Conservation (phyloP, 2,888 invertebrate genomes). For the Stratiomys singularior region DNA sequence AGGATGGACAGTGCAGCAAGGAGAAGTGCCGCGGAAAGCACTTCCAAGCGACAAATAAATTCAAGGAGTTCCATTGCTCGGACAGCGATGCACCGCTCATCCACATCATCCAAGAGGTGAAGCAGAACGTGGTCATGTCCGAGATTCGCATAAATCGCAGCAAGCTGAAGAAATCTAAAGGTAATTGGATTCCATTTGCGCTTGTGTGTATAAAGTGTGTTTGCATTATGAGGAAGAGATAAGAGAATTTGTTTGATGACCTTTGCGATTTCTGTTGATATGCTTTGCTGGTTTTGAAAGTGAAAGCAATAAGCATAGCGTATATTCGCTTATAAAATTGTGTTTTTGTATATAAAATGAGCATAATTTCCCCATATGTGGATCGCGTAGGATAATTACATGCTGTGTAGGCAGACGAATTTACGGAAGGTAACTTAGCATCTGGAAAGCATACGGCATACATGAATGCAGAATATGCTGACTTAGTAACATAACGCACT, state of each 20-base stretch:
- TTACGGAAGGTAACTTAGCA: too few relatives aligned
- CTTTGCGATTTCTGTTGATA: not conserved
- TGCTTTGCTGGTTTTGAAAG: not conserved
- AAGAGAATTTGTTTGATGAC: conserved; percentile 5
- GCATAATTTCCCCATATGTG: too few relatives aligned
- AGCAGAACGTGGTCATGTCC: conserved; percentile 62
- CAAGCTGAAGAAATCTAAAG: conserved; percentile 45
- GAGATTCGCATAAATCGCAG: conserved; percentile 61
- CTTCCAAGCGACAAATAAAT: conserved; percentile 29
- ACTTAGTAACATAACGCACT: too few relatives aligned
- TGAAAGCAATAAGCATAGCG: not conserved
- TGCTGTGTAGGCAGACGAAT: too few relatives aligned
- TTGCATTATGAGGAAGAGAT: conserved; percentile 14
- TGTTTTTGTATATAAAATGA: too few relatives aligned
- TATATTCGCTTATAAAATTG: not conserved
- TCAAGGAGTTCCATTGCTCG: conserved; percentile 41
- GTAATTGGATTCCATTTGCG: conserved; percentile 1
- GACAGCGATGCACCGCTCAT: conserved; percentile 59
- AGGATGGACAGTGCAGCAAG: conserved; percentile 23
- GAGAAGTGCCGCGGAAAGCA: conserved; percentile 22
- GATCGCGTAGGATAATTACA: too few relatives aligned
- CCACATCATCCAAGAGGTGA: conserved; percentile 64
- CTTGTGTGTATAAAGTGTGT: not conserved
- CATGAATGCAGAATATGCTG: too few relatives aligned
- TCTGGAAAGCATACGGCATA: too few relatives aligned